Conservation (phyloP, 2,888 invertebrate genomes). For the Stegana nigrithorax region DNA sequence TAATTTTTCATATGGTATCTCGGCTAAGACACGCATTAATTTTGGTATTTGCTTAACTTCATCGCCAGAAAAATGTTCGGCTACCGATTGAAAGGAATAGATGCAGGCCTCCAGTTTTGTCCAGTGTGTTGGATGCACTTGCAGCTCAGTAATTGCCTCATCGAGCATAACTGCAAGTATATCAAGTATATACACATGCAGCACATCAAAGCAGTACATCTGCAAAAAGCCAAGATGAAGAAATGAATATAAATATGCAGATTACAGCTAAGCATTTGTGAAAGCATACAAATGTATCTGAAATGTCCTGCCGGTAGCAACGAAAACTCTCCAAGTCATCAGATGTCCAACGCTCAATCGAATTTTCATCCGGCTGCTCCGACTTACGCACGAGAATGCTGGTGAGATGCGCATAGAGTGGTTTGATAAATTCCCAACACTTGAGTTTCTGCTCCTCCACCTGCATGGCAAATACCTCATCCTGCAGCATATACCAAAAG, state of each 20-base stretch:
- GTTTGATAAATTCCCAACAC: conserved; percentile 73
- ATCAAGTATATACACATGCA: conserved; percentile 80
- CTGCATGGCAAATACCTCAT: conserved; percentile 65
- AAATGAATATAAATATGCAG: conserved; percentile 33
- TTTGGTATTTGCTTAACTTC: conserved; percentile 72
- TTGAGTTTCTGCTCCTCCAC: conserved; percentile 58
- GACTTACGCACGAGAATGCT: conserved; percentile 83
- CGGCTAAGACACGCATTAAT: conserved; percentile 73
- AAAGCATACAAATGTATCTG: conserved; percentile 80
- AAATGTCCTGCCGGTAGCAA: conserved; percentile 88
- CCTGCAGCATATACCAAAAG: conserved; percentile 91
- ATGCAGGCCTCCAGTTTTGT: conserved; percentile 76
- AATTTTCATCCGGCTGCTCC: conserved; percentile 76
- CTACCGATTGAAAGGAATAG: conserved; percentile 75
- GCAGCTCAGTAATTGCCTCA: conserved; percentile 70
- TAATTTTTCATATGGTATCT: conserved; percentile 74
- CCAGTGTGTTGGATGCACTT: conserved; percentile 70
- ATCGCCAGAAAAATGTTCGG: conserved; percentile 74
- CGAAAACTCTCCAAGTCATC: conserved; percentile 89
- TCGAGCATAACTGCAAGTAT: conserved; percentile 76
- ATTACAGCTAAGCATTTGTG: not conserved
- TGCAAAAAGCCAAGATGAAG: conserved; percentile 58
- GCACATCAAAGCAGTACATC: conserved; percentile 88
- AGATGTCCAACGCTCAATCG: conserved; percentile 73
- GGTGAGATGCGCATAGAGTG: conserved; percentile 83